Evolutionary conservation across 2,888 invertebrate species (phyloP).

Genomic region (Lycophotia porphyrea): DNA sequence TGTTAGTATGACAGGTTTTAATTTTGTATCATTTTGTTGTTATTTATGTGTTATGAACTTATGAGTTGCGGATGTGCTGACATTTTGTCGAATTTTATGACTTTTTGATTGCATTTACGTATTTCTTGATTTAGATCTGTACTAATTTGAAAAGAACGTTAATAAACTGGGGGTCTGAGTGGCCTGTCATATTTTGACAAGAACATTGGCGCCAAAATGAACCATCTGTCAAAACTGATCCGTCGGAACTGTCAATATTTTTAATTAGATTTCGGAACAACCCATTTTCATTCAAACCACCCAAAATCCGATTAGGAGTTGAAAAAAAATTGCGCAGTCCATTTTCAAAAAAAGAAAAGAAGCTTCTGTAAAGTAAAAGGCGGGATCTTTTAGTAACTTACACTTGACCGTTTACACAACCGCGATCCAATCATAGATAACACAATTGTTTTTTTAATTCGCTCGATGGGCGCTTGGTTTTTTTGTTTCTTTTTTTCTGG

Average conservation of each 20-base stretch:
- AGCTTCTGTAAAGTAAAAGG: slow-evolving; percentile 85
- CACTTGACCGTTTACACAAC: slow-evolving; percentile 88
- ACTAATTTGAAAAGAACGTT: background rate
- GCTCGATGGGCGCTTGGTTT: slow-evolving; percentile 73
- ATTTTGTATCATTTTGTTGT: slow-evolving; percentile 47
- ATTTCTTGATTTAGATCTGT: background rate
- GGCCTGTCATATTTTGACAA: slow-evolving; percentile 3
- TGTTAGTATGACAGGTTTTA: slow-evolving; percentile 60
- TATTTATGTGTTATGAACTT: slow-evolving; percentile 44
- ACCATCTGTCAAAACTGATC: slow-evolving; percentile 1
- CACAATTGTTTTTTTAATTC: slow-evolving; percentile 81
- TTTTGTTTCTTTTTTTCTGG: slow-evolving; percentile 74
- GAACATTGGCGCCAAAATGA: slow-evolving; percentile 15
- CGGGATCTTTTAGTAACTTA: slow-evolving; percentile 84
- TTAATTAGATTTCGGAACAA: slow-evolving; percentile 40
- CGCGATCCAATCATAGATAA: slow-evolving; percentile 90
- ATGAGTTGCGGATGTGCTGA: slow-evolving; percentile 47
- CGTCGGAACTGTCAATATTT: slow-evolving; percentile 43
- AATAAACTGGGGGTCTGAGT: no score
- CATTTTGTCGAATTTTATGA: slow-evolving; percentile 20
- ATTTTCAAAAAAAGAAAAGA: slow-evolving; percentile 71
- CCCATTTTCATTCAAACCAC: slow-evolving; percentile 60
- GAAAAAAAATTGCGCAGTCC: slow-evolving; percentile 59
- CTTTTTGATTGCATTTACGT: background rate
- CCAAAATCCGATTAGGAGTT: slow-evolving; percentile 64